Base-by-base conservation (phyloP, 2,888 invertebrate genomes). In the Aplocera efformata region DNA sequence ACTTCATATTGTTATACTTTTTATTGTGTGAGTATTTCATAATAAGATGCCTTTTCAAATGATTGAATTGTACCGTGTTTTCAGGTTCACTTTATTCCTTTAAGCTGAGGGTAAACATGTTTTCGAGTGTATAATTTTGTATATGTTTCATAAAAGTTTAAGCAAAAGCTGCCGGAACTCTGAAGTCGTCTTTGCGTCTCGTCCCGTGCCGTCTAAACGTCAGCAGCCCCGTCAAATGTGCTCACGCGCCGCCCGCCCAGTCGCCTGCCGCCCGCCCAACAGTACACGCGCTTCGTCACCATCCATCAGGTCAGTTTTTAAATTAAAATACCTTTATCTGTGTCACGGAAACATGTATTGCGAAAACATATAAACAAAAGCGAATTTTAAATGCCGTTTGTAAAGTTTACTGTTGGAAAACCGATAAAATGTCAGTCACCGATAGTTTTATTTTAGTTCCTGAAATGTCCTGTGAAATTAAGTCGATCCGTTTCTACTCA, bases 161-260 rank as follows among this genome's bases (percentile, higher is more conserved):
- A 17, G 13, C 13, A 17, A 17, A 20, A 30, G 29, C 20, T 20
- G 6, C 29, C 32, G 34, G 34, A 35, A 34, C 13, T 31, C 3
- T 32, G 32, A 34, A 45, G 38, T 41, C 34, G 34, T 30, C 29
- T 30, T 9, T 24, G 25, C 45, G 38, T 49, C 25, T 42, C 51
- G 42, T 27, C 23, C 50, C 65, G 62, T 63, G 25, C 13, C 65
- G 64, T 45, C 10, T 23, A 23, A 21, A 33, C 25, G 10, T 25
- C 30, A 30, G 17, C 24, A 13, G n/a, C 13, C 24, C 21, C 13
- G 9, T 13, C 29, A 8, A 21, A 2, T 7, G 9, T 60, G 74
- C 69, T 69, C 69, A 57, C 53, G 60, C 71, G 68, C 78, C 74
- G 80, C 79, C 85, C 85, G 84, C 85, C 84, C 85, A 85, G 85